phyloP scores from a whole-genome alignment of 1,140 invertebrate species.

The Pachyrhynchus sulphureomaculatus region DNA sequence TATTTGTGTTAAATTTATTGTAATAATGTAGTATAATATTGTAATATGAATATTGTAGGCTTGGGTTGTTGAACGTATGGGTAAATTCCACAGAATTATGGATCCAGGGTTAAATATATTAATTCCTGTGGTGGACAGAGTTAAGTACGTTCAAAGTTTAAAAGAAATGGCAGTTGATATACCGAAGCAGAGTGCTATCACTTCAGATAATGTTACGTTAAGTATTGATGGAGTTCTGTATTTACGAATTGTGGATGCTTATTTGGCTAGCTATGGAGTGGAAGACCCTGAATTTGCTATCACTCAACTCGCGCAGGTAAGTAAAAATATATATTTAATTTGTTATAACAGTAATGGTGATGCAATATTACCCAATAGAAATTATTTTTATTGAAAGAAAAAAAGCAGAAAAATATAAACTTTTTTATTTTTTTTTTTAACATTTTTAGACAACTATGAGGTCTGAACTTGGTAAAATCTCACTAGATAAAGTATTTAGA shows the following conservation, averaged over 20 bases:
- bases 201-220: constrained; percentile 95
- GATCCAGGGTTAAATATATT: constrained; percentile 94
- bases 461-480: constrained; percentile 97
- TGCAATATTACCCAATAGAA: too few relatives aligned
- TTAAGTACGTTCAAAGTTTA: constrained; percentile 97
- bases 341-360: too few relatives aligned
- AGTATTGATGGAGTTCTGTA: constrained; percentile 98
- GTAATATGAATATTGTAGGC: constrained; percentile 73
- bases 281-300: constrained; percentile 99
- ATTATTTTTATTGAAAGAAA: too few relatives aligned
- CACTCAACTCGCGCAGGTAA: constrained; percentile 88
- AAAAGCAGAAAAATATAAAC: too few relatives aligned
- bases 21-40: too few relatives aligned
- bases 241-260: constrained; percentile 90
- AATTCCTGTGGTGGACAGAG: constrained; percentile 87
- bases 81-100: constrained; percentile 90
- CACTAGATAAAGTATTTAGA: constrained; percentile 95
- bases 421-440: too few relatives aligned
- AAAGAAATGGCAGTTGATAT: constrained; percentile 99
- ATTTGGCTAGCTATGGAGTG: constrained; percentile 94
- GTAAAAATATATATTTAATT: too few relatives aligned
- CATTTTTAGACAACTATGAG: constrained; percentile 91
- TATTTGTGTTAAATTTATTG: constrained; percentile 1
- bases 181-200: constrained; percentile 97
- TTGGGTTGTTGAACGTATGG: constrained; percentile 99